Evolutionary conservation across 2,888 invertebrate genomes (phyloP), one percentile per base, ranked within the genome.

Genomic region (Xylota segnis): DNA sequence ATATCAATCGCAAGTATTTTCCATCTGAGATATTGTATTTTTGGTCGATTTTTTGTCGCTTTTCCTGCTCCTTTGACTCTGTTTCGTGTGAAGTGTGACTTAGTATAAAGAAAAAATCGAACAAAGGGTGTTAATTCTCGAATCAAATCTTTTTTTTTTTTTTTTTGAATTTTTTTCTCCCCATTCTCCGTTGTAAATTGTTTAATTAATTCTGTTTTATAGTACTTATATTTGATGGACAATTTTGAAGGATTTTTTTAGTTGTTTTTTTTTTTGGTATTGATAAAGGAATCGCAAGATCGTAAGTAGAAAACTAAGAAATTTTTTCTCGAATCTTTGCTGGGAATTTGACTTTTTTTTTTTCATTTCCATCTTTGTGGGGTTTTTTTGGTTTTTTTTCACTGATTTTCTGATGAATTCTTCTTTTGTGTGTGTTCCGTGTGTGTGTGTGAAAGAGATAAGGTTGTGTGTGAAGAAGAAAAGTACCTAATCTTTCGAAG

Each of bases 1-100:
- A 4, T 61, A 23, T 18, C 7, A 56, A 81, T 54, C 72, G 81
- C 84, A 86, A 86, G 84, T 86, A 86, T 86, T 81, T 84, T 79
- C 59, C 32, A 45, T 65, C n/a, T 37, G 52, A 50, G 59, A 68
- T 76, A n/a, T 59, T 52, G 5, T 59, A n/a, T 75, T 63, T 83
- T 66, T 52, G 43, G 10, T 34, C 34, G 5, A 18, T 54, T 27
- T 47, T 16, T 54, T 76, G 65, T 59, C 66, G 54, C 32, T 66
- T 27, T 52, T 52, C 47, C 58, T 66, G 3, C 59, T 65, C 50
- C 12, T 56, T 34, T 56, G n/a, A 29, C 27, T 23, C n/a, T 63
- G 65, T 70, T 54, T 70, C 52, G 66, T 81, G 78, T 71, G 71
- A 79, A 84, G 84, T 84, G 84, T 84, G 83, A 78, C 54, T 50